Evolutionary conservation across 2,113 vertebrate genomes (phyloP).

Genomic region (Microcebus lehilahytsara): DNA sequence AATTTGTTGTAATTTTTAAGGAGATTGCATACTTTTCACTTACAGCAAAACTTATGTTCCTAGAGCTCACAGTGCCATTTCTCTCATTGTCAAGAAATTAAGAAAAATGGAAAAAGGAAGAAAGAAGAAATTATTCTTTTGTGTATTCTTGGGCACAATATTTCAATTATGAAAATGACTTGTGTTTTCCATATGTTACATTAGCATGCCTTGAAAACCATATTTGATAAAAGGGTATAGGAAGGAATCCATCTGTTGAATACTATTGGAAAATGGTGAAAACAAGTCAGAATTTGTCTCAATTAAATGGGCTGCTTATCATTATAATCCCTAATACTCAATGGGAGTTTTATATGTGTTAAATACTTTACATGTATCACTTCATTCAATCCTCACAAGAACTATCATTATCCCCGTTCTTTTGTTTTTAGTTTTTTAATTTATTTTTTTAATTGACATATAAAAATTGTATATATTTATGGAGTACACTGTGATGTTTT

Average conservation of each 20-base stretch:
- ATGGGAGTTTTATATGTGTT: neutral
- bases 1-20: neutral
- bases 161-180: constrained; percentile 36
- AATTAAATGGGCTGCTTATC: neutral
- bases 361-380: neutral
- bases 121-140: neutral
- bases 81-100: neutral
- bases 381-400: neutral
- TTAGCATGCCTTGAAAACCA: constrained; percentile 1
- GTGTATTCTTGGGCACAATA: neutral
- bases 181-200: neutral
- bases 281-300: neutral
- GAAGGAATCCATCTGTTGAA: neutral
- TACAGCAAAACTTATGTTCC: neutral
- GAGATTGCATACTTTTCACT: neutral
- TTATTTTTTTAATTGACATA: neutral
- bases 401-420: neutral
- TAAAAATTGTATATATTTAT: neutral
- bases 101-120: constrained; percentile 14
- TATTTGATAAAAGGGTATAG: neutral
- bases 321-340: neutral
- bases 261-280: neutral
- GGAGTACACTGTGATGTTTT: neutral
- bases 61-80: neutral
- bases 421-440: neutral